phyloP scores from a whole-genome alignment of 1,140 invertebrate species.

The Zaprionus ghesquierei region DNA sequence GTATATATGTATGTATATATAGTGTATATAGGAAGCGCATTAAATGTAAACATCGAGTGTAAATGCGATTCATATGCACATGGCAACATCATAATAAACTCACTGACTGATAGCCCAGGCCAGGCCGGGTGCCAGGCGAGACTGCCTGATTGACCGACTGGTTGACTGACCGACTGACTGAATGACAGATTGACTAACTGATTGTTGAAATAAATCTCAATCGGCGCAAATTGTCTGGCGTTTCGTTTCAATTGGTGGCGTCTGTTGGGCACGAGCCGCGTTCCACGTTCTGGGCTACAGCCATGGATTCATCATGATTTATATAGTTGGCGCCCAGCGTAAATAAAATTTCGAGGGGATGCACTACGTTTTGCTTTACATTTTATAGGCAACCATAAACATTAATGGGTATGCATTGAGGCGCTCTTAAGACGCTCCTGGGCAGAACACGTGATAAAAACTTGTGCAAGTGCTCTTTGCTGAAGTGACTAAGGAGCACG shows the following conservation, averaged over 20 bases:
- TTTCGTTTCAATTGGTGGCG: background rate
- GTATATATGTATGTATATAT: too few species aligned
- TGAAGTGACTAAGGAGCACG: background rate
- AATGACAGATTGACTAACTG: conserved; percentile 23
- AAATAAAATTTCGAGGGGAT: conserved; percentile 29
- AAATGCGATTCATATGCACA: conserved; percentile 30
- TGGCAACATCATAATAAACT: conserved; percentile 25
- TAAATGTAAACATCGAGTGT: conserved; percentile 29
- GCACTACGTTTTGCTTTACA: background rate
- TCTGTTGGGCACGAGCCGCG: conserved; percentile 4
- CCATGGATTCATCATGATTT: conserved; percentile 47
- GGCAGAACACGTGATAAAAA: background rate
- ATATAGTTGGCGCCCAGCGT: conserved; percentile 57
- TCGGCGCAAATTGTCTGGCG: conserved; percentile 44
- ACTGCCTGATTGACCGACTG: conserved; percentile 33
- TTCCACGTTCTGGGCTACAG: background rate
- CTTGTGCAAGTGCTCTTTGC: background rate
- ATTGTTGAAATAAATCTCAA: conserved; percentile 71
- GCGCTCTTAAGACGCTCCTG: background rate
- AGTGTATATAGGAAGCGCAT: conserved; percentile 65
- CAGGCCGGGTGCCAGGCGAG: too few species aligned
- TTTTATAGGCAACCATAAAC: background rate
- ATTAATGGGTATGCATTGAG: conserved; percentile 2
- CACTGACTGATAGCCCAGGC: conserved; percentile 3
- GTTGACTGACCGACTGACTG: conserved; percentile 15